These are phyloP conservation scores for Ceyx melanurus DNA, from an alignment of 2,113 vertebrate genomes.

Conservation along the genomic window DNA sequence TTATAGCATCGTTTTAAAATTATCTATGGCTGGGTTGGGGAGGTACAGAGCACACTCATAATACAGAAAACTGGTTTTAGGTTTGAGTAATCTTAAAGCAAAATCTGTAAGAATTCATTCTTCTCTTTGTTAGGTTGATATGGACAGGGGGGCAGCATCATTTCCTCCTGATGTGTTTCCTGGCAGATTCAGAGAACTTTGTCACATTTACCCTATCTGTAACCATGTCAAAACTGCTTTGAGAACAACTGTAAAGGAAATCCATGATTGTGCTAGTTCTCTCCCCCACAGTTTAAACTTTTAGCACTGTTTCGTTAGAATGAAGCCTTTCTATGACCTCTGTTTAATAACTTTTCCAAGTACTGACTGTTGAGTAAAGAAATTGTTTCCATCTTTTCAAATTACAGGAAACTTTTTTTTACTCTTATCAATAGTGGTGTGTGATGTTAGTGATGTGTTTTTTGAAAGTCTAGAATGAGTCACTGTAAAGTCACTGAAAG, in stretches of 20 bases:
- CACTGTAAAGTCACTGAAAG: slow-evolving; percentile 78
- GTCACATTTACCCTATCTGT: slow-evolving; percentile 23
- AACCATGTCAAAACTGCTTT: slow-evolving; percentile 25
- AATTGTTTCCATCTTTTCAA: slow-evolving; percentile 73
- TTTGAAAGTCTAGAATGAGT: slow-evolving; percentile 80
- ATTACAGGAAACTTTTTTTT: slow-evolving; percentile 80
- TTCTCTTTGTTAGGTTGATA: not conserved
- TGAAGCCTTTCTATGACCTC: slow-evolving; percentile 62
- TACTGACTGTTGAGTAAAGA: slow-evolving; percentile 61
- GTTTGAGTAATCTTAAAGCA: not conserved
- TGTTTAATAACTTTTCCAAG: slow-evolving; percentile 66
- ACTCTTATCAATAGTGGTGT: slow-evolving; percentile 66
- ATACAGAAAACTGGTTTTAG: not conserved
- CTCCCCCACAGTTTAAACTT: slow-evolving; percentile 41
- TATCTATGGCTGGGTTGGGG: not conserved
- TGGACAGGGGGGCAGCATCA: not conserved
- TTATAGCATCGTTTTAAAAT: not conserved
- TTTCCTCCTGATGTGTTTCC: slow-evolving; percentile 46
- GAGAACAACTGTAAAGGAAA: slow-evolving; percentile 55
- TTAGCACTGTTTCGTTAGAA: slow-evolving; percentile 30
- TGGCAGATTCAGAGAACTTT: slow-evolving; percentile 58
- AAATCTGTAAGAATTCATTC: not conserved
- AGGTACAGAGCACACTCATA: not conserved
- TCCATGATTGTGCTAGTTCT: slow-evolving; percentile 63
- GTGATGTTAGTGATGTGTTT: slow-evolving; percentile 74